Evolutionary conservation across 1,140 invertebrate species (phyloP), one percentile per base, ranked within the genome.

Genomic region (Meteorus sp.): DNA sequence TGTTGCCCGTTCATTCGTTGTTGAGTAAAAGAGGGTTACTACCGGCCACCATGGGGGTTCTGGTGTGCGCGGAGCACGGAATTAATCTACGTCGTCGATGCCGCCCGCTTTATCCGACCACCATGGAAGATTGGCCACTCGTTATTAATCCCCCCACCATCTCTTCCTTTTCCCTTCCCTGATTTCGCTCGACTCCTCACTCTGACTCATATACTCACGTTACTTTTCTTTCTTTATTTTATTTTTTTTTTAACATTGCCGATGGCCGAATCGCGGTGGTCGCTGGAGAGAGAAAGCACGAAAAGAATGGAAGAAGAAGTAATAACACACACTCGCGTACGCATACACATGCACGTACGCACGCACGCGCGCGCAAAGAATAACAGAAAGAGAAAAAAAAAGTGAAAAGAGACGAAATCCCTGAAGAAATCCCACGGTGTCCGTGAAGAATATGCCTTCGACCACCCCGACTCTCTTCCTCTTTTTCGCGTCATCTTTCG

Each of bases 381-480:
- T 6, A 37, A 19, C 13, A 22, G n/a, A n/a, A n/a, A n/a, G n/a
- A n/a, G n/a, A n/a, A 48, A 53, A 27, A 59, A 55, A 19, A 22
- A 33, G 39, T 48, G 39, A 55, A 60, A 56, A 35, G 41, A 47
- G 20, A 45, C 48, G 61, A 56, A 59, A 63, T 62, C 55, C 50
- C 13, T 58, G 55, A 62, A 62, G 56, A 62, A 62, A 62, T 62
- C 60, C 56, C 60, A 62, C 60, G 60, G 55, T 62, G 60, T 58
- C 60, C 55, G 50, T 62, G 60, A 56, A 51, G n/a, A 56, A 57
- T 62, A 62, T 62, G 55, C 56, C 55, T 62, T 52, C 60, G 60
- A 62, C 60, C 60, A 62, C 60, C 60, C 60, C 25, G 55, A 37
- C 44, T 59, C 35, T 52, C 33, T 41, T 29, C 27, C 47, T 59